Percentiles rank a stretch among this genome's conserved stretches.
Evolutionary conservation across 2,113 vertebrate species (phyloP).

Genomic region (Connochaetes taurinus): DNA sequence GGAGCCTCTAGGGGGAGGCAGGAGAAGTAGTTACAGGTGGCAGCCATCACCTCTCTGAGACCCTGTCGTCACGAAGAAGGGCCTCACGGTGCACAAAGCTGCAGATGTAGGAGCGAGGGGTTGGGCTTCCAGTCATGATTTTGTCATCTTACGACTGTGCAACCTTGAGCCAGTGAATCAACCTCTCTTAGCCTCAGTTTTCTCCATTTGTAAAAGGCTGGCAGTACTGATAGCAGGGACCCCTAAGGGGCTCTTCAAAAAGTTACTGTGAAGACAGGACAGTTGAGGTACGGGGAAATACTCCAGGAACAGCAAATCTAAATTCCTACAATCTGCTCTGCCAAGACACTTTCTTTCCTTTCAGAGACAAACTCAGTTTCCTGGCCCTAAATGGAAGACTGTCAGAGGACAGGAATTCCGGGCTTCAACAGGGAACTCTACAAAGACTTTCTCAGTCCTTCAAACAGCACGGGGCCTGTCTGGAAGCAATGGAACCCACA

Average conservation of each 20-base stretch:
- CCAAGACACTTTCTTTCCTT: constrained; percentile 14
- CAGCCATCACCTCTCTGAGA: background rate
- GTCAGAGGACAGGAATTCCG: constrained; percentile 49
- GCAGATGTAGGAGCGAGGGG: background rate
- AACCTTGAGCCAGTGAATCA: background rate
- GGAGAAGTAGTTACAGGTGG: constrained; percentile 50
- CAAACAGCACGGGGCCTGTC: background rate
- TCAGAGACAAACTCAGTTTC: constrained; percentile 33
- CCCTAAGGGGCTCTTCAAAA: background rate
- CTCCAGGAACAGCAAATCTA: background rate
- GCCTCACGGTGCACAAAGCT: background rate
- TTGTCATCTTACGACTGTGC: background rate
- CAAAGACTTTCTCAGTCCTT: constrained; percentile 48
- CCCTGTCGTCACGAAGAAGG: background rate
- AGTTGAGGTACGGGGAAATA: background rate
- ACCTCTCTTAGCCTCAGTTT: background rate
- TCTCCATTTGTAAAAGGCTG: background rate
- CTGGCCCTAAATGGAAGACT: constrained; percentile 50
- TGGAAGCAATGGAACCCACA: background rate
- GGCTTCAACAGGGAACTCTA: background rate
- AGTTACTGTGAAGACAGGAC: background rate
- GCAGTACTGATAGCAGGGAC: no score
- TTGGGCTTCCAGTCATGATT: background rate
- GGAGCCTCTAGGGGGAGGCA: background rate
- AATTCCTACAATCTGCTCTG: background rate